phyloP scores from a whole-genome alignment of 2,113 vertebrate species.

The Pteruthius melanotis region DNA sequence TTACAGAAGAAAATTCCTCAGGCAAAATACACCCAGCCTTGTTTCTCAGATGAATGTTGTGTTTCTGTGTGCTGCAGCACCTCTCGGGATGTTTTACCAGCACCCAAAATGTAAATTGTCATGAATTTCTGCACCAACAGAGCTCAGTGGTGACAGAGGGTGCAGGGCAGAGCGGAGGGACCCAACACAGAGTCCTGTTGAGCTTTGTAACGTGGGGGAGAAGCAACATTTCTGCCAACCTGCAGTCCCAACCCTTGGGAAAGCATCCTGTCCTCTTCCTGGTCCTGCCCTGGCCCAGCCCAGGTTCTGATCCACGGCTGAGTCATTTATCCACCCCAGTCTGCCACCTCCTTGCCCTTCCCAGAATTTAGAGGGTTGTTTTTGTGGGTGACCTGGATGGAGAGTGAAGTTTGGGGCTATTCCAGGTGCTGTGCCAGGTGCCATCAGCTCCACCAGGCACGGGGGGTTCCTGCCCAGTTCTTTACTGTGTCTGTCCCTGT shows the following conservation, averaged over 20 bases:
- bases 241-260: not conserved
- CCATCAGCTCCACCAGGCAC: fast-evolving
- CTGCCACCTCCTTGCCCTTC: not conserved
- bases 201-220: not conserved
- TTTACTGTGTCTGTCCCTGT: not conserved
- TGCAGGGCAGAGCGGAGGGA: not conserved
- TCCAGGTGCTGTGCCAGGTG: not conserved
- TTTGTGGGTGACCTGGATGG: not conserved
- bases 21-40: not conserved
- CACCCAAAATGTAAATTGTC: not conserved
- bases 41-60: not conserved
- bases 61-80: not conserved
- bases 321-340: not conserved
- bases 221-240: not conserved
- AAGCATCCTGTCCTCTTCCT: not conserved
- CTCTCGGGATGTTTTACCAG: not conserved
- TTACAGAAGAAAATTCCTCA: not conserved
- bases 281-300: constrained; percentile 35
- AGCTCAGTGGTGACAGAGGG: fast-evolving
- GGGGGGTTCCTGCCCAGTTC: not conserved
- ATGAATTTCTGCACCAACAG: not conserved
- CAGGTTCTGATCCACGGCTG: not conserved
- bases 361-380: not conserved
- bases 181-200: not conserved
- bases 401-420: not conserved